Conservation (phyloP, 2,797 vertebrate species). For the Cercopithecus diana region DNA sequence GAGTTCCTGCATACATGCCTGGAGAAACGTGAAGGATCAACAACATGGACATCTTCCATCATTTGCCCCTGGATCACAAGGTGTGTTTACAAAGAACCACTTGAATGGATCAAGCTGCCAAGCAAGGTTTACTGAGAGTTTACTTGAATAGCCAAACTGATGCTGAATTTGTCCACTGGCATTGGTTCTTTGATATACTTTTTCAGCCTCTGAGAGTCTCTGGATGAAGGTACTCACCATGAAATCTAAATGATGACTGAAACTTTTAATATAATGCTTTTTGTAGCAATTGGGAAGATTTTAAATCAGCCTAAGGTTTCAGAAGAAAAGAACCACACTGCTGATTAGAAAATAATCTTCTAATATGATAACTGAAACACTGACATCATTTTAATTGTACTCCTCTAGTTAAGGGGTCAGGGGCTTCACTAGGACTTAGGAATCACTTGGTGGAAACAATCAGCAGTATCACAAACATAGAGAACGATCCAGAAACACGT, state of each 20-base stretch:
- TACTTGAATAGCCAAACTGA: background rate
- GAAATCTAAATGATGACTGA: background rate
- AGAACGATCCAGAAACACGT: background rate
- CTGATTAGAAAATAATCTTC: background rate
- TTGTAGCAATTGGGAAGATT: background rate
- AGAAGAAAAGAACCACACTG: background rate
- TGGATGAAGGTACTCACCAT: background rate
- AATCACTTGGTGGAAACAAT: background rate
- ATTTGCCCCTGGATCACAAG: background rate
- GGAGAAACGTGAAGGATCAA: background rate
- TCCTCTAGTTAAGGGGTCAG: background rate
- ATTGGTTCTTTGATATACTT: background rate
- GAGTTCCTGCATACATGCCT: background rate
- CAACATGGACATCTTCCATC: background rate
- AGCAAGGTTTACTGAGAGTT: background rate
- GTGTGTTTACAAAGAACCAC: background rate
- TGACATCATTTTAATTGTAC: background rate
- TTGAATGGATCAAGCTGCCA: background rate
- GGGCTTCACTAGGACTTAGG: background rate
- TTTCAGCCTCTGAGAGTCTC: background rate
- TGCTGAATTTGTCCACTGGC: fast-evolving
- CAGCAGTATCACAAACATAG: background rate
- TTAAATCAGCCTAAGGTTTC: background rate
- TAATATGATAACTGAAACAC: background rate
- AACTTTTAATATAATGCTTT: background rate